Base-by-base conservation (phyloP, 64 coral and sea anemone genomes). In the Montipora foliosa region DNA sequence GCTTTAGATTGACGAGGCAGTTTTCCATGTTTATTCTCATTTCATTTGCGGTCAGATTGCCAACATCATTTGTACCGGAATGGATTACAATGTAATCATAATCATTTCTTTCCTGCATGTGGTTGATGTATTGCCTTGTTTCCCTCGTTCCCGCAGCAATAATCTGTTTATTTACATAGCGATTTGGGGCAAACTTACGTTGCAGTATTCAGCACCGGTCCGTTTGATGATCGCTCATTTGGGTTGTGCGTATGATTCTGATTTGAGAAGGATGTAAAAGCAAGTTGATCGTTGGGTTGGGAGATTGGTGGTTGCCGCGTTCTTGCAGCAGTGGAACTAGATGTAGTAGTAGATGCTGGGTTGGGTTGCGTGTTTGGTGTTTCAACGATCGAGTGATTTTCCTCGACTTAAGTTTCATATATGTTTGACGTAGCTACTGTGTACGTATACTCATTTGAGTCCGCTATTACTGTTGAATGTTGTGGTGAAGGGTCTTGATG, bases 61-160 rank as follows among this genome's bases (percentile, higher is more conserved):
- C 2, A 21, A 79, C 16, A 79, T 90, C 88, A 64, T 90, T 79
- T 79, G 76, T 64, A 16, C 88, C 88, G 16, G 88, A 53, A 45
- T 90, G 88, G 49, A 90, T 79, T 25, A 90, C 88, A n/a, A 79
- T 37, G 4, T 66, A 52, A 21, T 90, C 50, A 53, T 90, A 90
- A 45, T 79, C 17, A 53, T 5, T 79, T 29, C 29, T 29, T 29
- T 29, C 29, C 29, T 29, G 29, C 29, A 29, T 29, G 29, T 29
- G 29, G 29, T 79, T 79, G 48, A 90, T 57, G 55, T 90, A 37
- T 11, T 79, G 5, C 5, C 25, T 46, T 45, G 60, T 90, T 37
- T 90, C 88, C 53, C 22, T 12, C 55, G 88, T 90, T 58, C 88
- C 88, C 8, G 51, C 88, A 29, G 50, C 50, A 25, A 90, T 64